Base-by-base conservation (phyloP, 1,140 invertebrate species). In the Frieseomelitta varia region DNA sequence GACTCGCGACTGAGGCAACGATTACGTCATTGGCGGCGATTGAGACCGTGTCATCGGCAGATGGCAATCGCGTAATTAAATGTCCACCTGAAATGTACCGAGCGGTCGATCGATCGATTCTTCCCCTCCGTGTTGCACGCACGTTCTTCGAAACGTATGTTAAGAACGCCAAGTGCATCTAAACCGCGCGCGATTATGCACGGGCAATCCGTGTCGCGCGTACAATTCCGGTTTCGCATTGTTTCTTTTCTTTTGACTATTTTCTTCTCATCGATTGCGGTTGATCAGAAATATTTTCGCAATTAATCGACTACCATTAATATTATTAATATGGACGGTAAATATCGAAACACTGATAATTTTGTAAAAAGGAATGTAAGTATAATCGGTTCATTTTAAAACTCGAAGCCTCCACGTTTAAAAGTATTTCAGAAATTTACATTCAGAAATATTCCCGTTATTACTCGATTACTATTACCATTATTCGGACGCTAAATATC, bases 1-100 rank as follows among this genome's bases (percentile, higher is more conserved):
- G 78, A 82, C 82, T 55, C 55, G 67, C 76, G 61, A 30, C 79
- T 24, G 65, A 69, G 55, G 10, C 51, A 17, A 30, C 85, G 77
- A 30, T 89, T 90, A 68, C 81, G 65, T 85, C 88, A 85, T n/a
- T n/a, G n/a, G 2, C 0, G n/a, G 79, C 76, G 67, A 78, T 27
- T 68, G 24, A 39, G 30, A 67, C 69, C 53, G 82, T 87, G 86
- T 89, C 85, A 85, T 85, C 85, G 81, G 76, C 86, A 87, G 85
- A 85, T 67, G 55, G 39, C 53, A 67, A 72, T 12, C 63, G 75
- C 79, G 74, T 84, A 89, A 91, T 91, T 90, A 90, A 91, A 81
- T 87, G 86, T 86, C 30, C 86, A 87, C 84, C 89, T 88, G 86
- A 67, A 82, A 85, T 82, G 79, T 72, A 72, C 82, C 30, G 24